Evolutionary conservation across 1,140 invertebrate genomes (phyloP).

Genomic region (Heliconius hermathena): DNA sequence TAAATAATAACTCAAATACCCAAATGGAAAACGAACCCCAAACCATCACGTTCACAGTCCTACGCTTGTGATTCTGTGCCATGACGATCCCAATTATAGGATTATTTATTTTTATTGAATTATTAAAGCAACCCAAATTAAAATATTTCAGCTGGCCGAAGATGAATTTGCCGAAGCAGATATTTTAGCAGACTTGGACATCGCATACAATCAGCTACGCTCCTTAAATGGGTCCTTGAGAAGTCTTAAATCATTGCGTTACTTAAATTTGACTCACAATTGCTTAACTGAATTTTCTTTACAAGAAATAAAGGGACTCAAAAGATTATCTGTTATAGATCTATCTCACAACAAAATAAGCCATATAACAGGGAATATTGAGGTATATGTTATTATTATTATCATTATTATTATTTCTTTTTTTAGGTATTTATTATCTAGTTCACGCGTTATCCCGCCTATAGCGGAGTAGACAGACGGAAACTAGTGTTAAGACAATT

Average conservation of each 20-base stretch:
- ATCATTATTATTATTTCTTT: no score
- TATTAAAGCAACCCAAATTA: not conserved
- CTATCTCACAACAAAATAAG: constrained; percentile 89
- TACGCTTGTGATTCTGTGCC: no score
- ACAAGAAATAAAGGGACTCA: constrained; percentile 87
- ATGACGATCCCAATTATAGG: no score
- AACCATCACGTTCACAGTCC: no score
- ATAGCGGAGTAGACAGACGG: no score
- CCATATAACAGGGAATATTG: constrained; percentile 85
- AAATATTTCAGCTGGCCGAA: constrained; percentile 63
- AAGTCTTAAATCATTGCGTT: constrained; percentile 85
- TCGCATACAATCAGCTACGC: constrained; percentile 87
- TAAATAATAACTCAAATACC: not conserved
- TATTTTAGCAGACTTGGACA: constrained; percentile 84
- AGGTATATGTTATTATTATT: constrained; percentile 76
- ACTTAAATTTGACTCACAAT: constrained; percentile 89
- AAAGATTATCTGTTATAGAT: constrained; percentile 85
- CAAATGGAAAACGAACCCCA: no score
- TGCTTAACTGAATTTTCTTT: constrained; percentile 89
- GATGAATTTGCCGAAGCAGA: constrained; percentile 88
- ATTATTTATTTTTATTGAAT: not conserved
- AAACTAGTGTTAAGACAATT: no score
- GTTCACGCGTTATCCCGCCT: not conserved
- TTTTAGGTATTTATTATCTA: not conserved
- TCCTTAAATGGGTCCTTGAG: constrained; percentile 88